Conservation (phyloP, 2,113 vertebrate species). For the Cygnus atratus region DNA sequence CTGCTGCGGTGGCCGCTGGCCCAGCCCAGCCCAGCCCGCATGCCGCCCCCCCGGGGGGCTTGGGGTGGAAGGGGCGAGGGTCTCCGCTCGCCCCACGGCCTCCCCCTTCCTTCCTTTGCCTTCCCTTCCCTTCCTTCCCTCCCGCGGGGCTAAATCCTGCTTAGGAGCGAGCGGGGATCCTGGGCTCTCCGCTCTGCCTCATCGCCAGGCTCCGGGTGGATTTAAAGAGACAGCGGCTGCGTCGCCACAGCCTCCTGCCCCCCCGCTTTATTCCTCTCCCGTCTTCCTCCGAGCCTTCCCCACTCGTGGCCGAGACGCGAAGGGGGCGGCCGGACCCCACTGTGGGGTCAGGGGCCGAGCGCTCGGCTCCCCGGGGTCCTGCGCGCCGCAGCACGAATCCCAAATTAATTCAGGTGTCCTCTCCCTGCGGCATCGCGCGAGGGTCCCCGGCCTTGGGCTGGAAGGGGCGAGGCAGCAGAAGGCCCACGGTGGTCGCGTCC, state of each 20-base stretch:
- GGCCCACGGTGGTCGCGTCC: not conserved
- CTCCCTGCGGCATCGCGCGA: not conserved
- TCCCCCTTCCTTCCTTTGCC: not conserved
- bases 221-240: constrained; percentile 81
- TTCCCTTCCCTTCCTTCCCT: not conserved
- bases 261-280: not conserved
- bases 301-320: not conserved
- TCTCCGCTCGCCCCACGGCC: not conserved
- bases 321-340: not conserved
- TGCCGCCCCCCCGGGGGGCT: not conserved
- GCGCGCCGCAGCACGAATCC: not conserved
- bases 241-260: not conserved
- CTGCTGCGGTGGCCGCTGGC: not conserved
- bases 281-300: not conserved
- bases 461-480: not conserved
- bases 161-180: constrained; percentile 62
- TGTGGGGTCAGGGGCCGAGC: not conserved
- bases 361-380: not conserved
- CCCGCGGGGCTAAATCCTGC: constrained; percentile 71
- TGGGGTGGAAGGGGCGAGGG: not conserved
- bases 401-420: not conserved
- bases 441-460: not conserved
- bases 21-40: not conserved
- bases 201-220: constrained; percentile 46
- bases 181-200: constrained; percentile 44